Base-by-base conservation (phyloP, 2,113 vertebrate species). In the Neodon shergylaensis region DNA sequence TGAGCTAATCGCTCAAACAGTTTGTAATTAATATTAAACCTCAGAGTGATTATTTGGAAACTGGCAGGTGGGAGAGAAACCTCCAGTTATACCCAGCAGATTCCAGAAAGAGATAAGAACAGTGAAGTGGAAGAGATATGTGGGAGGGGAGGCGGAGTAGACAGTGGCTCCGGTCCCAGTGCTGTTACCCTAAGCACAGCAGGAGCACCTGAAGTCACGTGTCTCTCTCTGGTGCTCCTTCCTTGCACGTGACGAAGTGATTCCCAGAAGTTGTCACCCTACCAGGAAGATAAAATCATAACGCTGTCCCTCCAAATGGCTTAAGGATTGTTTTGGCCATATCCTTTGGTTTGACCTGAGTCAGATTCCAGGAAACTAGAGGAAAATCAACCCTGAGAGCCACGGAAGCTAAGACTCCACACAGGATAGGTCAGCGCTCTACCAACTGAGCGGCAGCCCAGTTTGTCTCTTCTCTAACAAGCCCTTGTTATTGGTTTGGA, bases 161-260 rank as follows among this genome's bases (percentile, higher is more conserved):
- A 21, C 54, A 17, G 39, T 11, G 26, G 8, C 58, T 65, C 3
- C 0, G 1, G 82, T 9, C 9, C 39, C 26, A 16, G 1, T 7
- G 82, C 14, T 65, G 16, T 36, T 16, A 10, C 9, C 26, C 61
- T 47, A 31, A 65, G 61, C n/a, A 17, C 16, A 82, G 36, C 58
- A 31, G 28, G 26, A 84, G 61, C 26, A 3, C 5, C 61, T 13
- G 26, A 21, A 17, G 33, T 42, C 39, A 65, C 1, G 42, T 33
- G 26, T 33, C 39, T 39, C 19, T n/a, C 54, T 58, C 24, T 63
- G 24, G 36, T 42, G 54, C n/a, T 17, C 13, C 21, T 8, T 17
- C 28, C 16, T 7, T 65, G 9, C 26, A 47, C 0, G 4, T 66
- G 31, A 42, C 26, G 12, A 47, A 85, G 42, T 47, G 28, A 28